A percentile compares a stretch with the other conserved stretches of the same genome.
phyloP scores from a whole-genome alignment of 92 coral and sea anemone species.

The Micromussa lordhowensis region DNA sequence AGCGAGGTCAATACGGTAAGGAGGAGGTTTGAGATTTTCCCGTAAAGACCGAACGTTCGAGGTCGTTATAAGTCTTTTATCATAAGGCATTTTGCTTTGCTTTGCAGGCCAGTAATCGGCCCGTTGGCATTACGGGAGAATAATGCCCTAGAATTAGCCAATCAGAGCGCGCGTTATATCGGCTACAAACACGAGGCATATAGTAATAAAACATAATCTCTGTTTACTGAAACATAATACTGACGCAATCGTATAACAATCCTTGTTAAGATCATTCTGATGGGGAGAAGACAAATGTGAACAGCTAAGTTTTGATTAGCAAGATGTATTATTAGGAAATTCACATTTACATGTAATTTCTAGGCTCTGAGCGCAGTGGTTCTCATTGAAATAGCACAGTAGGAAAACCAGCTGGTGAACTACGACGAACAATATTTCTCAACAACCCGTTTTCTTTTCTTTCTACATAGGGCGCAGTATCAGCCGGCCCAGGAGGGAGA shows the following conservation, averaged over 20 bases:
- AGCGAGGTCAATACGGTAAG: too few relatives aligned
- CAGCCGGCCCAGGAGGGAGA: constrained; percentile 67
- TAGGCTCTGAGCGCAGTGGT: background rate
- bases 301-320: background rate
- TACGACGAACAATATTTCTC: background rate
- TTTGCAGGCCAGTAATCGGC: too few relatives aligned
- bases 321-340: background rate
- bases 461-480: constrained; percentile 29
- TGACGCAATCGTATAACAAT: background rate
- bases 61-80: too few relatives aligned
- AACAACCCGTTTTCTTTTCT: background rate
- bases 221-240: background rate
- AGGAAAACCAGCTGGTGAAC: background rate
- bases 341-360: too few relatives aligned
- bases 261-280: background rate
- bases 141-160: too few relatives aligned
- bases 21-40: too few relatives aligned
- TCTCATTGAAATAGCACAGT: background rate
- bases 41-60: too few relatives aligned
- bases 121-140: too few relatives aligned
- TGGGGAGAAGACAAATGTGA: background rate
- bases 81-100: too few relatives aligned
- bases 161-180: too few relatives aligned
- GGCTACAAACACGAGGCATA: too few relatives aligned
- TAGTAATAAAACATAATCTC: background rate